A percentile compares a stretch with the other conserved stretches of the same genome.
phyloP scores from a whole-genome alignment of 2,888 invertebrate genomes.

The Sinotaia quadrata region DNA sequence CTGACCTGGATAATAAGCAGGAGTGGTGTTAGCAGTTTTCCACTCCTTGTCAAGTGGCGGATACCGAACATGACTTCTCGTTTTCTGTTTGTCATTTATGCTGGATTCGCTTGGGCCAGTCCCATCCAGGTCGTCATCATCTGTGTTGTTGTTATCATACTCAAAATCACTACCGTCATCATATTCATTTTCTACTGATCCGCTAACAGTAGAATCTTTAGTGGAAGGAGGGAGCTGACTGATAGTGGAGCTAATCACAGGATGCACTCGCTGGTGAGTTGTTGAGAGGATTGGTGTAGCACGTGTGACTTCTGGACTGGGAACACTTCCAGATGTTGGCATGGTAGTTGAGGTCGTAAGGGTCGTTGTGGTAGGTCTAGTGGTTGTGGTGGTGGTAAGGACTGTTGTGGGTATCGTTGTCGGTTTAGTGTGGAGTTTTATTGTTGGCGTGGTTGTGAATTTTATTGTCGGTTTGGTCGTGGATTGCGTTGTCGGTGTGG shows the following conservation, averaged over 20 bases:
- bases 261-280: neutral
- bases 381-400: neutral
- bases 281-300: no score
- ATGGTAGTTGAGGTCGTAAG: neutral
- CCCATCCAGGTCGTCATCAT: neutral
- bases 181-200: neutral
- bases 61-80: no score
- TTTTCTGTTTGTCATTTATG: no score
- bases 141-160: neutral
- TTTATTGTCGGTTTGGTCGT: neutral
- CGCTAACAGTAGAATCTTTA: neutral
- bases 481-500: neutral
- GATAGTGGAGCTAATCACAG: slow-evolving; percentile 5
- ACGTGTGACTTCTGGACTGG: no score
- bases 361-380: neutral
- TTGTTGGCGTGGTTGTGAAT: neutral
- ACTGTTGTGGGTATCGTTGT: no score
- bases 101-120: neutral
- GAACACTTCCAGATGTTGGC: no score
- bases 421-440: neutral
- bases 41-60: no score
- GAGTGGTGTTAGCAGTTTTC: neutral
- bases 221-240: neutral
- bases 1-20: slow-evolving; percentile 9
- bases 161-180: neutral